Evolutionary conservation across 2,113 vertebrate genomes (phyloP), one percentile per base, ranked within the genome.

Genomic region (Nyctereutes procyonoides): DNA sequence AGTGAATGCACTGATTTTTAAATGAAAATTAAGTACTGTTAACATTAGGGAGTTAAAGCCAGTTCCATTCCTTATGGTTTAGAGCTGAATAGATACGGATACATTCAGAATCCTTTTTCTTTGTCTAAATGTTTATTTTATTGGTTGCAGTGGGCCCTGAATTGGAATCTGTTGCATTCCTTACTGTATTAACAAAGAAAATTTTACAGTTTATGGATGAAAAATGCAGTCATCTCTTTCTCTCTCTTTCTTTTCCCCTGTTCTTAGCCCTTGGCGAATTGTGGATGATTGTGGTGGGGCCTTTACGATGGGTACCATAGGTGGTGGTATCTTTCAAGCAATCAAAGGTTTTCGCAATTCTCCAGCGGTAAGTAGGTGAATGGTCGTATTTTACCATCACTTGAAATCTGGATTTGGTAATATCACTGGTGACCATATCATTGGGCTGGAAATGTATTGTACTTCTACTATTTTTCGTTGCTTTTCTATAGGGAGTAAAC

Each of bases 241-340:
- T 93, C 16, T 14, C 0, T 71, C 76, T 95, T 56, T 14, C 28
- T 3, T 60, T 4, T 20, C 4, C 20, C 30, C 74, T 80, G 30
- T 67, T 24, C 81, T n/a, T 71, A 99, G 99, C 93, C 99, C 99
- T 77, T 99, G 99, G 99, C 99, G 99, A 98, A 99, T 99, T 84
- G 99, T 99, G 73, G 99, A 99, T 67, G 99, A 99, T 98, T 99
- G 99, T 19, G 99, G 99, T 8, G 99, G 99, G 0, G 99, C 99
- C 55, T 99, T 99, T 97, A 99, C 99, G 0, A 99, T 99, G 99
- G 99, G 99, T 28, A 99, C 99, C 74, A 99, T 99, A 51, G 99
- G 99, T 95, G 99, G 99, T 67, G 99, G 99, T 48, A 99, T 99
- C 96, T 99, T 99, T 98, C 99, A 99, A 96, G 99, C 99, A 6